A percentile compares a stretch with the other conserved stretches of the same genome.
These are phyloP conservation scores for Tetrax tetrax DNA, from an alignment of 2,113 vertebrate genomes.

Conservation along the genomic window DNA sequence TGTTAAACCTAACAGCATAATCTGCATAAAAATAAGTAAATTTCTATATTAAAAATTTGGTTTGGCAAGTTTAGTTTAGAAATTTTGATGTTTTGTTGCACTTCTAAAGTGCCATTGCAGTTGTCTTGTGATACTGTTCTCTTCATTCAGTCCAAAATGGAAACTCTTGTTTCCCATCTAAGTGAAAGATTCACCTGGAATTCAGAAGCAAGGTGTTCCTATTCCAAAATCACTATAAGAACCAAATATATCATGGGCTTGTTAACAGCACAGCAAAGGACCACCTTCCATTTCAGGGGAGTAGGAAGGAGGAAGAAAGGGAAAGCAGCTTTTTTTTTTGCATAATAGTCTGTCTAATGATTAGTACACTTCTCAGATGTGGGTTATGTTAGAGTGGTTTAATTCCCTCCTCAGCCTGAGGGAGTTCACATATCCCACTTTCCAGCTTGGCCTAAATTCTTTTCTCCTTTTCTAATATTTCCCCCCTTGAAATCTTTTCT, in stretches of 20 bases:
- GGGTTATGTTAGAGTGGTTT: neutral
- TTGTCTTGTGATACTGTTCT: neutral
- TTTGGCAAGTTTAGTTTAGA: neutral
- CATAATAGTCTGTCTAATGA: neutral
- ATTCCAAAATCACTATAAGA: neutral
- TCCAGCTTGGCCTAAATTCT: constrained; percentile 6
- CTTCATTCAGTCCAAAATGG: neutral
- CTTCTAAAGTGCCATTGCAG: neutral
- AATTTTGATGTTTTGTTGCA: neutral
- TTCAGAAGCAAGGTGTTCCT: neutral
- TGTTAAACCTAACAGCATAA: neutral
- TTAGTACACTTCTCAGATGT: neutral
- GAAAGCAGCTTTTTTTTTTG: neutral
- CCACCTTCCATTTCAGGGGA: neutral
- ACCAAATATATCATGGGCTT: neutral
- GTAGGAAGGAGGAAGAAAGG: neutral
- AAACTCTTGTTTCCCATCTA: neutral
- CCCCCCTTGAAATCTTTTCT: neutral
- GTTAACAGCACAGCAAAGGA: neutral
- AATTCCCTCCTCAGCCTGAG: neutral
- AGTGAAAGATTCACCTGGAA: neutral
- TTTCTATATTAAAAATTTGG: neutral
- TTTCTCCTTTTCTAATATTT: neutral
- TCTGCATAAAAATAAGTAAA: neutral
- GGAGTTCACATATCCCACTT: constrained; percentile 9